These are phyloP conservation scores for Raja brachyura DNA, from an alignment of 2,113 vertebrate species.

Conservation along the genomic window DNA sequence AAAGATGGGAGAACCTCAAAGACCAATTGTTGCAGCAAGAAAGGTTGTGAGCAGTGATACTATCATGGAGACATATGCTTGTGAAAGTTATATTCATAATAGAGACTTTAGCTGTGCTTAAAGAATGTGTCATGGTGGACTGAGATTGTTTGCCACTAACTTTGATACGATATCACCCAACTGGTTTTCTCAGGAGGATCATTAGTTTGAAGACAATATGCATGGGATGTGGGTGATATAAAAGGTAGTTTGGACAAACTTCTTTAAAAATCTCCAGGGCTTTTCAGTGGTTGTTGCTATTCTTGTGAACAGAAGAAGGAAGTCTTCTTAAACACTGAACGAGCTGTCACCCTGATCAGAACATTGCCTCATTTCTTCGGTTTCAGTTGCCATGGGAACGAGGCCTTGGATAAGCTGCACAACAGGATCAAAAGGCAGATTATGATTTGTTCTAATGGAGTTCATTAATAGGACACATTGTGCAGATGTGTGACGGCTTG, in stretches of 20 bases:
- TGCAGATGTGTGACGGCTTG: not conserved
- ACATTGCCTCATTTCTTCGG: not conserved
- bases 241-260: conserved; percentile 21
- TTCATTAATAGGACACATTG: conserved; percentile 14
- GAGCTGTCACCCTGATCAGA: conserved; percentile 17
- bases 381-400: conserved; percentile 33
- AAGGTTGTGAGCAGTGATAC: not conserved
- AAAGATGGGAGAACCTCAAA: not conserved
- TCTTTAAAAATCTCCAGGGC: conserved; percentile 17
- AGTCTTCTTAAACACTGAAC: conserved; percentile 27
- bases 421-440: conserved; percentile 36
- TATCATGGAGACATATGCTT: not conserved
- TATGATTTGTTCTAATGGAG: conserved; percentile 24
- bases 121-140: not conserved
- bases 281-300: conserved; percentile 5
- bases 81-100: conserved; percentile 19
- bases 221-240: conserved; percentile 6
- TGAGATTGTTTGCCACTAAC: not conserved
- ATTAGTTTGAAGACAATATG: conserved; percentile 27
- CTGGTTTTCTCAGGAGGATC: conserved; percentile 23
- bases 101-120: conserved; percentile 1
- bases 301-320: conserved; percentile 12
- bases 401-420: conserved; percentile 11
- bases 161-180: conserved; percentile 12
- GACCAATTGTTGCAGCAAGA: not conserved